Conservation (phyloP, 2,888 invertebrate species). For the Thera obeliscata region DNA sequence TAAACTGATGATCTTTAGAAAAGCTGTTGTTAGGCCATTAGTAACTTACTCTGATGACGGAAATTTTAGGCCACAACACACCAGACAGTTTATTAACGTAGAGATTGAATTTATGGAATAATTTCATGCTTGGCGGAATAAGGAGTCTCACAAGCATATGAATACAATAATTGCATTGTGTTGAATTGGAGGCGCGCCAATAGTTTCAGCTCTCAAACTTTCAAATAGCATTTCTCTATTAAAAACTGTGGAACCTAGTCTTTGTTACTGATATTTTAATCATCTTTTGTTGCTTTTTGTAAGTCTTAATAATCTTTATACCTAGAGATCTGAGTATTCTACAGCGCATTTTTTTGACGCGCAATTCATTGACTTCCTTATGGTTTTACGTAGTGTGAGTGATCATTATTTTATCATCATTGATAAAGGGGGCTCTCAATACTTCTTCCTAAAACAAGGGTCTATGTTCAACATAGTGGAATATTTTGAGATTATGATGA, state of each 20-base stretch:
- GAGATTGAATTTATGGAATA: too few relatives aligned
- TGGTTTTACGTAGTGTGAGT: too few relatives aligned
- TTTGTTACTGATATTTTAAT: conserved; percentile 3
- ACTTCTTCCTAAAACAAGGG: too few relatives aligned
- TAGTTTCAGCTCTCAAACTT: conserved; percentile 45
- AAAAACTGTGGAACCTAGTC: conserved; percentile 32
- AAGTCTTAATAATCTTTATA: not conserved
- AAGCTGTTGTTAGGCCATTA: too few relatives aligned
- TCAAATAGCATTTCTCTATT: conserved; percentile 43
- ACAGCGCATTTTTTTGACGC: too few relatives aligned
- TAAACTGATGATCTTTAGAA: too few relatives aligned
- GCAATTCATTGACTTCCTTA: too few relatives aligned
- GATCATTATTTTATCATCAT: too few relatives aligned
- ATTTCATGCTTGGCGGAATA: conserved; percentile 25
- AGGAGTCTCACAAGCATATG: conserved; percentile 27
- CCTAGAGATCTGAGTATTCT: not conserved
- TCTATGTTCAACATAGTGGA: not conserved
- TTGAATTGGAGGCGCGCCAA: conserved; percentile 53
- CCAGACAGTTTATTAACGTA: too few relatives aligned
- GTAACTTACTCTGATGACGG: too few relatives aligned
- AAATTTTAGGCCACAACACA: too few relatives aligned
- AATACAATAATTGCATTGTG: conserved; percentile 35
- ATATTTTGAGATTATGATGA: not conserved
- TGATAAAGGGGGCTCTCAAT: too few relatives aligned
- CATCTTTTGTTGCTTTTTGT: not conserved